Percentiles rank a stretch among this genome's conserved stretches.
Evolutionary conservation across 2,888 invertebrate genomes (phyloP).

Genomic region (Mechanitis mazaeus): DNA sequence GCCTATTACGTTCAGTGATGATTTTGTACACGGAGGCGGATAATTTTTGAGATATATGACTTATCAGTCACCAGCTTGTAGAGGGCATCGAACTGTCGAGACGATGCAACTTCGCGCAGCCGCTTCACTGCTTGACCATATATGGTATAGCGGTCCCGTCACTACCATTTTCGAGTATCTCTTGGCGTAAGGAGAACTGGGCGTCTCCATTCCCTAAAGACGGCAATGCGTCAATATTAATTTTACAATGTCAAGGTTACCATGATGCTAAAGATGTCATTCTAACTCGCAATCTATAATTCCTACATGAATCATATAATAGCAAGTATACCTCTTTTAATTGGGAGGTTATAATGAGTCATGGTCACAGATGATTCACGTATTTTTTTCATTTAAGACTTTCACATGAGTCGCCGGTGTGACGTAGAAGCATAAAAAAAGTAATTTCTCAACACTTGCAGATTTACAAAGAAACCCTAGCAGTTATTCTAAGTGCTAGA

Average conservation of each 20-base stretch:
- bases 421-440: constrained; percentile 15
- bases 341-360: constrained; percentile 27
- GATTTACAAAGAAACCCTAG: no score
- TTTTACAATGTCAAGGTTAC: constrained; percentile 48
- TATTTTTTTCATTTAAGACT: constrained; percentile 26
- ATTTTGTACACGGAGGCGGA: constrained; percentile 29
- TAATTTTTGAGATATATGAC: constrained; percentile 32
- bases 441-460: not conserved
- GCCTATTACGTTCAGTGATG: constrained; percentile 64
- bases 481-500: not conserved
- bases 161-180: constrained; percentile 55
- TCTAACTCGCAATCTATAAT: constrained; percentile 4
- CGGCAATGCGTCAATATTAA: constrained; percentile 33
- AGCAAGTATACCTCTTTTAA: constrained; percentile 23
- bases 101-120: constrained; percentile 69
- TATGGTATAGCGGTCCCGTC: constrained; percentile 66
- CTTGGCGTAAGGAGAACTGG: constrained; percentile 40
- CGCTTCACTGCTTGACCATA: constrained; percentile 70
- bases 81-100: constrained; percentile 68
- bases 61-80: constrained; percentile 44
- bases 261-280: constrained; percentile 1
- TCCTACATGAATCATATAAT: constrained; percentile 22
- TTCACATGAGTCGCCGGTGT: constrained; percentile 27
- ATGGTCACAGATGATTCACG: constrained; percentile 28
- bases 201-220: constrained; percentile 32